Evolutionary conservation across 1,140 invertebrate genomes (phyloP).

Genomic region (Drosophila trapezifrons): DNA sequence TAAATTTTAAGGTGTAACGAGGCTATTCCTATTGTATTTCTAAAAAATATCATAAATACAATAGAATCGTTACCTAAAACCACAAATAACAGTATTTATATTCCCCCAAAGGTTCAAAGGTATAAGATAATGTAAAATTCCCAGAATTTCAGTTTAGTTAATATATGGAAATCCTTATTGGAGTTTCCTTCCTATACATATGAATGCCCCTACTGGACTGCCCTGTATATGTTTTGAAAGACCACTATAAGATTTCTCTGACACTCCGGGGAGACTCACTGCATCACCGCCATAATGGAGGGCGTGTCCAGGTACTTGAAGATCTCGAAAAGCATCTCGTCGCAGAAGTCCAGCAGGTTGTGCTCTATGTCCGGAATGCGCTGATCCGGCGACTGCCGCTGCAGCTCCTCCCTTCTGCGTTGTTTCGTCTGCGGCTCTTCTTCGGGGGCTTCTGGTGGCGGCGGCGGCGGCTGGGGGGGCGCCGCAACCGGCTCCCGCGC

Average conservation of each 20-base stretch:
- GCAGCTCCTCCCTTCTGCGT: conserved; percentile 46
- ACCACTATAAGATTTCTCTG: neutral
- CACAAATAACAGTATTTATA: neutral
- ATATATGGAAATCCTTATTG: neutral
- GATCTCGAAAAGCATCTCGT: conserved; percentile 86
- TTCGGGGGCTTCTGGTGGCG: conserved; percentile 3
- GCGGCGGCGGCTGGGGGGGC: conserved; percentile 4
- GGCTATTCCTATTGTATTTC: neutral
- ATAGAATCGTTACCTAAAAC: too few species aligned
- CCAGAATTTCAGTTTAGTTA: neutral
- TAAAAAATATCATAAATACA: neutral
- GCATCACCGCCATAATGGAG: conserved; percentile 85
- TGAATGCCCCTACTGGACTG: neutral
- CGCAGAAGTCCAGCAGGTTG: conserved; percentile 81
- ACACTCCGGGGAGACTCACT: conserved; percentile 75
- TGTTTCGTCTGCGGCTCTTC: conserved; percentile 52
- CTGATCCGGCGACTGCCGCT: conserved; percentile 8
- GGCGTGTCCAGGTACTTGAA: conserved; percentile 85
- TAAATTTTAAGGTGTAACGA: too few species aligned
- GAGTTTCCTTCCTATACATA: neutral
- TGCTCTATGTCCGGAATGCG: conserved; percentile 3
- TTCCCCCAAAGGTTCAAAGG: too few species aligned
- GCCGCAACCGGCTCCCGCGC: conserved; percentile 9
- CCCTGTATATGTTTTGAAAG: neutral
- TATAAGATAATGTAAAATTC: neutral